These are phyloP conservation scores for Apodemia hepburni DNA, from an alignment of 2,888 invertebrate genomes.

Conservation along the genomic window DNA sequence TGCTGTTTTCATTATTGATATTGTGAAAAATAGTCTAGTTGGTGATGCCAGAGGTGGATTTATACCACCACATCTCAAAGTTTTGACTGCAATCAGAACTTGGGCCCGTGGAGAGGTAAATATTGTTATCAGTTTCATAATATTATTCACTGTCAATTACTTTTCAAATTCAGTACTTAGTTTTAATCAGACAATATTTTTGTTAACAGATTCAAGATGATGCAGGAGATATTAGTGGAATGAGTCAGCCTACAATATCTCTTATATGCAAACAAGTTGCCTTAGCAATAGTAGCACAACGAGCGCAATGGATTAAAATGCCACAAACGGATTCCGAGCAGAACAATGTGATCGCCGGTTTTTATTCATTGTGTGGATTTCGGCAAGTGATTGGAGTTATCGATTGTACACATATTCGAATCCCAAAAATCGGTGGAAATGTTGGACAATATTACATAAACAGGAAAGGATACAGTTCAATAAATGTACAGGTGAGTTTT, in stretches of 20 bases:
- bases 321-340: not conserved
- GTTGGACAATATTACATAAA: not conserved
- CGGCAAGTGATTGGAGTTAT: not conserved
- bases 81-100: not conserved
- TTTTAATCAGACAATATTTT: too few relatives aligned
- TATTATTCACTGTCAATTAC: too few relatives aligned
- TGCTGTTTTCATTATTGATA: too few relatives aligned
- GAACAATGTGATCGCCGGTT: not conserved
- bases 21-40: not conserved
- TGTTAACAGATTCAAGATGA: not conserved
- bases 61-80: not conserved
- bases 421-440: not conserved
- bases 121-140: too few relatives aligned
- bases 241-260: not conserved
- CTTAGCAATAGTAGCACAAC: not conserved
- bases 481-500: not conserved
- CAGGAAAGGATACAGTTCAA: slow-evolving; percentile 3
- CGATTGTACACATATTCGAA: not conserved
- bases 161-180: too few relatives aligned
- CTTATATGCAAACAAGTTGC: not conserved
- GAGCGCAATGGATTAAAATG: not conserved
- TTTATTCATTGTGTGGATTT: not conserved
- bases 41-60: not conserved
- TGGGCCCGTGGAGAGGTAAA: slow-evolving; percentile 8
- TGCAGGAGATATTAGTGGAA: not conserved